Evolutionary conservation across 2,888 invertebrate genomes (phyloP).

Genomic region (Mechanitis messenoides): DNA sequence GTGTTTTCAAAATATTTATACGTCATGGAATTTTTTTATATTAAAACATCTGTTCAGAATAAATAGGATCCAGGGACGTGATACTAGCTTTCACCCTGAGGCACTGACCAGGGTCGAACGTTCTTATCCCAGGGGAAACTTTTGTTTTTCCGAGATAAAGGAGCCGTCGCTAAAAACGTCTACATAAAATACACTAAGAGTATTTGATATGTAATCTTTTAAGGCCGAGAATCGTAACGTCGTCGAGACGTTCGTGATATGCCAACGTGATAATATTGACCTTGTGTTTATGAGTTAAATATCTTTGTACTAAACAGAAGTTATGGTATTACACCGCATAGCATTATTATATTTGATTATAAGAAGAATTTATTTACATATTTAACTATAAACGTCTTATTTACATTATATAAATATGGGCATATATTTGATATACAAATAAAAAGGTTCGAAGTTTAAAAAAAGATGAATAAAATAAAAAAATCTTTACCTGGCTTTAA

Average conservation of each 20-base stretch:
- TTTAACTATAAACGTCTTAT: too few species aligned
- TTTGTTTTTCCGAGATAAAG: slow-evolving; percentile 22
- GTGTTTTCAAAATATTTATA: not conserved
- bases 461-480: too few species aligned
- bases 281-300: not conserved
- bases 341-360: too few species aligned
- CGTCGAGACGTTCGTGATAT: slow-evolving; percentile 17
- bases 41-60: slow-evolving; percentile 4
- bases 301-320: not conserved
- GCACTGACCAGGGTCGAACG: slow-evolving; percentile 21
- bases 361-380: too few species aligned
- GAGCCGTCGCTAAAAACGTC: slow-evolving; percentile 14
- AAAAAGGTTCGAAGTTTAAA: too few species aligned
- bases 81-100: slow-evolving; percentile 18
- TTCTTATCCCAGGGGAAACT: slow-evolving; percentile 22
- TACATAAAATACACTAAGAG: slow-evolving; percentile 13
- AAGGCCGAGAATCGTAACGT: slow-evolving; percentile 21
- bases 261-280: slow-evolving; percentile 13
- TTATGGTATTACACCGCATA: not conserved
- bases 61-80: slow-evolving; percentile 16
- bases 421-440: too few species aligned
- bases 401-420: too few species aligned
- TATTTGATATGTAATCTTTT: slow-evolving; percentile 23
- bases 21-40: not conserved
- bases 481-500: too few species aligned